Conservation (phyloP, 2,888 invertebrate genomes). For the Leptinotarsa haldemani region DNA sequence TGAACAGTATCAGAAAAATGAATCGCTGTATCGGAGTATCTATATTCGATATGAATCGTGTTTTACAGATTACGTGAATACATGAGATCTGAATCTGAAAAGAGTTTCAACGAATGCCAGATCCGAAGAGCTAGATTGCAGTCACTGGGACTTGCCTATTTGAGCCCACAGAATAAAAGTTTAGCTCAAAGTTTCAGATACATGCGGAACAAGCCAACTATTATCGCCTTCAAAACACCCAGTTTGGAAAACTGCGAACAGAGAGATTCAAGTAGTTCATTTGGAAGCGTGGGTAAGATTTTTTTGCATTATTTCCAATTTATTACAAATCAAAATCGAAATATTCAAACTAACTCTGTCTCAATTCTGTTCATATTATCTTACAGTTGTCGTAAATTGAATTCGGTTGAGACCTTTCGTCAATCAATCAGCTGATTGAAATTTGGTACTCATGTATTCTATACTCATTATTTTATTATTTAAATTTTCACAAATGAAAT, state of each 20-base stretch:
- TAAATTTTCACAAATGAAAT: too few relatives aligned
- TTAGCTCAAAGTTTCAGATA: conserved; percentile 90
- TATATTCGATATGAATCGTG: conserved; percentile 10
- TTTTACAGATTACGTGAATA: conserved; percentile 75
- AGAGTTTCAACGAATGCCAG: conserved; percentile 77
- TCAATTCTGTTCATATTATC: too few relatives aligned
- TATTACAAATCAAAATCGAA: too few relatives aligned
- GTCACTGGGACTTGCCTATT: conserved; percentile 75
- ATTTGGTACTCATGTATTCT: too few relatives aligned
- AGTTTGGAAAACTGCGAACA: conserved; percentile 78
- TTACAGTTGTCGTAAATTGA: too few relatives aligned
- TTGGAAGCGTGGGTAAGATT: conserved; percentile 69
- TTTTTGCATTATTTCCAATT: not conserved
- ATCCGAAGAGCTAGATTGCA: conserved; percentile 74
- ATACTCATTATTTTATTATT: too few relatives aligned
- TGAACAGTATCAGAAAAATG: too few relatives aligned
- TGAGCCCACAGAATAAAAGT: conserved; percentile 82
- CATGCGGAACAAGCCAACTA: conserved; percentile 89
- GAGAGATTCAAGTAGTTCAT: conserved; percentile 69
- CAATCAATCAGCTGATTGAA: too few relatives aligned
- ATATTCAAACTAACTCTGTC: too few relatives aligned
- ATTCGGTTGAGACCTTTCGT: too few relatives aligned
- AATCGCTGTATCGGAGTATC: not conserved
- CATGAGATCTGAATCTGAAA: conserved; percentile 83
- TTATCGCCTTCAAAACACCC: conserved; percentile 88